Conservation (phyloP, 2,797 vertebrate species). For the Meda fulgida region DNA sequence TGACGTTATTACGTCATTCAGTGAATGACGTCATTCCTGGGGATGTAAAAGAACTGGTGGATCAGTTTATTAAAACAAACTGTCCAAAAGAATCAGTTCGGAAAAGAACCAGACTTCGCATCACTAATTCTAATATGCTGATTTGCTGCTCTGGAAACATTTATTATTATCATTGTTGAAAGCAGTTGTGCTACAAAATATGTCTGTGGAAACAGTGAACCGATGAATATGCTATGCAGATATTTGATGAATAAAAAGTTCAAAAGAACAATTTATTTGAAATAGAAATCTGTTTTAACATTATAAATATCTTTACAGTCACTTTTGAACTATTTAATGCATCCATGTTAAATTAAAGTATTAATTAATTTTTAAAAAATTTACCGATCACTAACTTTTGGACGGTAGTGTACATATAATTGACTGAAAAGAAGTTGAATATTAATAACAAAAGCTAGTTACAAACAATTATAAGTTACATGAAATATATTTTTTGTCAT, state of each 20-base stretch:
- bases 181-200: not conserved
- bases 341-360: not conserved
- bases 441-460: not conserved
- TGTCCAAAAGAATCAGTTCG: too few species aligned
- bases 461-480: not conserved
- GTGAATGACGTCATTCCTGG: not conserved
- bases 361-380: not conserved
- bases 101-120: not conserved
- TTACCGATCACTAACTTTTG: not conserved
- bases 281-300: not conserved
- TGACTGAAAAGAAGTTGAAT: not conserved
- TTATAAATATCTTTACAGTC: not conserved
- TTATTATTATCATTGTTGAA: not conserved
- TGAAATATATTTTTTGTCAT: not conserved
- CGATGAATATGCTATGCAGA: too few species aligned
- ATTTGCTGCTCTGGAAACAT: not conserved
- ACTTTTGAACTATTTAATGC: conserved; percentile 6
- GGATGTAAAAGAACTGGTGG: too few species aligned
- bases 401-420: not conserved
- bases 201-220: not conserved
- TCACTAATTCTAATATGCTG: not conserved
- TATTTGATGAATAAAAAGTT: not conserved
- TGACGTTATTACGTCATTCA: not conserved
- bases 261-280: not conserved
- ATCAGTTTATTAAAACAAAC: not conserved